These are phyloP conservation scores for Rhombomys opimus DNA, from an alignment of 2,113 vertebrate species.

Conservation along the genomic window DNA sequence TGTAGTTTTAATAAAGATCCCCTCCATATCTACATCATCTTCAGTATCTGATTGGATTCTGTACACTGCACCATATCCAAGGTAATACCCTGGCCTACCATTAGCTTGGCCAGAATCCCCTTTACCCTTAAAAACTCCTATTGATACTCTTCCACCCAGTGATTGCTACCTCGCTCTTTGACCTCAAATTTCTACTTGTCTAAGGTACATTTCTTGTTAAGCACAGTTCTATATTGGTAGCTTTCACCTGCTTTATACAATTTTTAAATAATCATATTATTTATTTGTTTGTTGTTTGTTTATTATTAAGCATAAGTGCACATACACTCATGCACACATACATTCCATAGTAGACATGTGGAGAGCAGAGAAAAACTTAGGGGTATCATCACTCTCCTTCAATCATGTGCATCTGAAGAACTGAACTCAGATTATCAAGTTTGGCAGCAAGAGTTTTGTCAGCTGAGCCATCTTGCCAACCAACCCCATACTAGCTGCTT, in stretches of 20 bases:
- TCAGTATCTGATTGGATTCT: too few relatives aligned
- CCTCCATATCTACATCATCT: background rate
- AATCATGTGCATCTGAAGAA: background rate
- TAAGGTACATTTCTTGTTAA: background rate
- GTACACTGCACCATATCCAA: background rate
- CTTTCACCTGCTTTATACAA: background rate
- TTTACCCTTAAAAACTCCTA: background rate
- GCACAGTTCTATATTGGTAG: background rate
- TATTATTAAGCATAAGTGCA: background rate
- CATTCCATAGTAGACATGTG: background rate
- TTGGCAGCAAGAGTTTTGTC: background rate
- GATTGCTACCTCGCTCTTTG: background rate
- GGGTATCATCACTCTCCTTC: background rate
- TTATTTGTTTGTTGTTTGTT: too few relatives aligned
- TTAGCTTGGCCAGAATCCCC: background rate
- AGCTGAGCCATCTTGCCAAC: background rate
- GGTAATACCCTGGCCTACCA: background rate
- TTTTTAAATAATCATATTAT: background rate
- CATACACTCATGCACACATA: background rate
- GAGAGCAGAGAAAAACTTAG: background rate
- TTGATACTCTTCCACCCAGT: background rate
- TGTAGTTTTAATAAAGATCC: background rate
- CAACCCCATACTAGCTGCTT: background rate
- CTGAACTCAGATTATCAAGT: background rate
- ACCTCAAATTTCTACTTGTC: background rate